Evolutionary conservation across 1,140 invertebrate genomes (phyloP), one percentile per base, ranked within the genome.

Genomic region (Drosophila dunni): DNA sequence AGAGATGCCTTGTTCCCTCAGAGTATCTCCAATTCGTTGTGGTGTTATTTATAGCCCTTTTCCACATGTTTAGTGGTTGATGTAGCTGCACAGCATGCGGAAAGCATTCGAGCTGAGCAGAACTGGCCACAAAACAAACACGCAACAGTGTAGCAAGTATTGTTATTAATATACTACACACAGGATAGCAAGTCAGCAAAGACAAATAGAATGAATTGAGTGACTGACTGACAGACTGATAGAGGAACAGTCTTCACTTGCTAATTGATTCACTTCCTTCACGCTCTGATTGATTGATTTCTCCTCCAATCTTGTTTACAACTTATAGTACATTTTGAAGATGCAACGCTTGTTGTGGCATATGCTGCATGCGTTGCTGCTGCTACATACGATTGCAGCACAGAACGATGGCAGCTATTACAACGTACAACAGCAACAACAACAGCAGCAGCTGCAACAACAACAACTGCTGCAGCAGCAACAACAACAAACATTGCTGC

Each of bases 321-420:
- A 53, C 81, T 58, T 66, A 50, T 50, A 54, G 72, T 63, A 57
- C 58, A 15, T 61, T 53, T 38, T 45, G 46, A 85, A 34, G 69
- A 84, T 84, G 69, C 69, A 67, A 13, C 69, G 63, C 53, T 48
- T n/a, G 11, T 36, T 75, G 83, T 89, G 83, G 79, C 83, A 74
- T 13, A 51, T 83, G 77, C 75, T 85, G 78, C 78, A 78, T 33
- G 66, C 71, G 46, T 46, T 88, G 66, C 51, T 88, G 51, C 60
- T 88, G 51, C 46, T 77, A 29, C 40, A 56, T 7, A 60, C 13
- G 54, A 51, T 75, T 44, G 46, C 40, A 6, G 81, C 69, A 17
- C 84, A 89, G 60, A 78, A 51, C 40, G 84, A 89, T 51, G 57
- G 61, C 33, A 73, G 36, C 45, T 88, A 74, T 54, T 85, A 85